A percentile compares a stretch with the other conserved stretches of the same genome.
Evolutionary conservation across 1,140 invertebrate species (phyloP).

Genomic region (Halesus radiatus): DNA sequence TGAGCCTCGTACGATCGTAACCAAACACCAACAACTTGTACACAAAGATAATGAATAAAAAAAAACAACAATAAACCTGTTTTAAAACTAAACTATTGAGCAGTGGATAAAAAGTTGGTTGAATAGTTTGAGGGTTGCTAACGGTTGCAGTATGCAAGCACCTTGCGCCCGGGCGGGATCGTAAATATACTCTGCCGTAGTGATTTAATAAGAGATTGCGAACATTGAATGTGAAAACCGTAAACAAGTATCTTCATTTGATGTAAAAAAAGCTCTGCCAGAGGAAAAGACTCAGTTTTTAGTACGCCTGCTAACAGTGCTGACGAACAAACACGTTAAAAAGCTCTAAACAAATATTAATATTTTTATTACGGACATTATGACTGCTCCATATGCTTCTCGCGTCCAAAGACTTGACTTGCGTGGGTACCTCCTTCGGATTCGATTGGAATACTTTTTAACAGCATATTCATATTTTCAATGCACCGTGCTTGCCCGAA

Average conservation of each 20-base stretch:
- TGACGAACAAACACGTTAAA: neutral
- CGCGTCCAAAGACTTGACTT: neutral
- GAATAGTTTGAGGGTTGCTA: slow-evolving; percentile 13
- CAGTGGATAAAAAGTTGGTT: too few species aligned
- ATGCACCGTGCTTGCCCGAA: too few species aligned
- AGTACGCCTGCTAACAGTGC: neutral
- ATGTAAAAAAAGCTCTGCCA: slow-evolving; percentile 30
- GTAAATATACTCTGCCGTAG: neutral
- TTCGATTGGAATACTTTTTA: too few species aligned
- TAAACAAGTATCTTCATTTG: slow-evolving; percentile 35
- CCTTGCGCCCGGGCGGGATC: slow-evolving; percentile 6
- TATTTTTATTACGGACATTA: neutral
- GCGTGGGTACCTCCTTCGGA: neutral
- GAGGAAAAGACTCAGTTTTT: slow-evolving; percentile 1
- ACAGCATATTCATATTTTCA: too few species aligned
- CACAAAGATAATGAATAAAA: too few species aligned
- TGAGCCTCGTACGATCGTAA: too few species aligned
- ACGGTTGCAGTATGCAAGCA: neutral
- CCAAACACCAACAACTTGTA: too few species aligned
- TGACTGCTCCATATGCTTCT: too few species aligned
- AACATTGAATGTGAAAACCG: slow-evolving; percentile 13
- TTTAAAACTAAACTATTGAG: too few species aligned
- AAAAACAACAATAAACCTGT: too few species aligned
- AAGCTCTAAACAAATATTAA: slow-evolving; percentile 19
- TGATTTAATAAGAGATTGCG: neutral